Conservation (phyloP, 2,113 vertebrate genomes). For the Oryctolagus cuniculus region mOryCun1.1 NC_091432.1:103567001-103567500, state of each 20-base stretch:
- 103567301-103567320: too few species aligned
- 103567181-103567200: background rate
- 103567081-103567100: background rate
- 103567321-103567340: too few species aligned
- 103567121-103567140: background rate
- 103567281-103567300: too few species aligned
- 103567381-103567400: too few species aligned
- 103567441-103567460: background rate
- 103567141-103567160: background rate
- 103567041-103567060: background rate
- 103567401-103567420: too few species aligned
- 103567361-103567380: too few species aligned
- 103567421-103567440: background rate
- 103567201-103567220: background rate
- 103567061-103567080: conserved; percentile 24
- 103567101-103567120: conserved; percentile 35
- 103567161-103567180: background rate
- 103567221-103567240: background rate
- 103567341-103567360: too few species aligned
- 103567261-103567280: too few species aligned
- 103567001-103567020: background rate
- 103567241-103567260: too few species aligned
- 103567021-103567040: conserved; percentile 32
- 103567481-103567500: background rate
- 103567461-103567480: background rate